A percentile compares a stretch with the other conserved stretches of the same genome.
These are phyloP conservation scores for Hypsopygia costalis DNA, from an alignment of 2,888 invertebrate genomes.

Conservation along the genomic window DNA sequence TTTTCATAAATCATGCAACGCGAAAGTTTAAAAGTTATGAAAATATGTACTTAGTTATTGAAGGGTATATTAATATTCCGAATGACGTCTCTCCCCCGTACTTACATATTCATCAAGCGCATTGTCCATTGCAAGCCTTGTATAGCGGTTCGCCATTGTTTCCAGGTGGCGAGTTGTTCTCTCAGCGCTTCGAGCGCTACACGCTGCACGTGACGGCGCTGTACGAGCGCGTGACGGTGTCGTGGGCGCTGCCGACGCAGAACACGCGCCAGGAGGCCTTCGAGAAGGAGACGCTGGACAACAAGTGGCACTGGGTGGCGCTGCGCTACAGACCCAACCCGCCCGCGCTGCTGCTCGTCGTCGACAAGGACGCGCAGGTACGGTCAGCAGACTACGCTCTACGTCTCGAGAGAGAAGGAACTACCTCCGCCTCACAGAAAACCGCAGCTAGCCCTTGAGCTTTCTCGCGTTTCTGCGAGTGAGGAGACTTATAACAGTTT, in stretches of 20 bases:
- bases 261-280: constrained; percentile 82
- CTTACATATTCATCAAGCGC: too few relatives aligned
- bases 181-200: constrained; percentile 84
- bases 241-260: constrained; percentile 78
- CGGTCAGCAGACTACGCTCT: not conserved
- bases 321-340: constrained; percentile 78
- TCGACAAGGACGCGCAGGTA: constrained; percentile 63
- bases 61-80: too few relatives aligned
- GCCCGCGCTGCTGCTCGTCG: constrained; percentile 60
- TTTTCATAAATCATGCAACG: too few relatives aligned
- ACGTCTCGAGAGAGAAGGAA: too few relatives aligned
- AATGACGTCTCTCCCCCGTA: too few relatives aligned
- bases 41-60: too few relatives aligned
- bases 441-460: too few relatives aligned
- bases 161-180: constrained; percentile 85
- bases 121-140: too few relatives aligned
- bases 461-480: too few relatives aligned
- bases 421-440: too few relatives aligned
- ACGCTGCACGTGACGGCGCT: constrained; percentile 82
- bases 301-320: constrained; percentile 89
- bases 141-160: constrained; percentile 18
- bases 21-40: too few relatives aligned
- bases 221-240: constrained; percentile 80
- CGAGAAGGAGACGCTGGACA: constrained; percentile 86
- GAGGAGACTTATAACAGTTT: too few relatives aligned